Conservation (phyloP, 2,113 vertebrate genomes). For the Boleophthalmus pectinirostris region DNA sequence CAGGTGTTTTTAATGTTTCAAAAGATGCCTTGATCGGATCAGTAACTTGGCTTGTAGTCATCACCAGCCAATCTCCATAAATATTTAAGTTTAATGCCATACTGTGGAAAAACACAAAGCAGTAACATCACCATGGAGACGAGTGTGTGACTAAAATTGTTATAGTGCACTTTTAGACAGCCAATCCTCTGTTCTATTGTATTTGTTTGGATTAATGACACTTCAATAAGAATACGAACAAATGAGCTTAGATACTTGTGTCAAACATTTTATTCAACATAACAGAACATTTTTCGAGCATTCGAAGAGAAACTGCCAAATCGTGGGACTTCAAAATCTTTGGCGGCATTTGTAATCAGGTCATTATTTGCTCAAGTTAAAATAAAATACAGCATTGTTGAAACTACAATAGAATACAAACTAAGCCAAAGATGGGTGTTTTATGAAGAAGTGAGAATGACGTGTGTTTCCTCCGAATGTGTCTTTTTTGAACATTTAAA, state of each 20-base stretch:
- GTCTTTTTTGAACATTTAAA: constrained; percentile 14
- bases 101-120: too few species aligned
- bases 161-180: too few species aligned
- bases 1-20: too few species aligned
- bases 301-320: constrained; percentile 44
- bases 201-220: constrained; percentile 13
- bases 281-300: constrained; percentile 60
- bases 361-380: constrained; percentile 23
- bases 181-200: background rate
- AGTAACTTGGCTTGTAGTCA: too few species aligned
- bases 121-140: too few species aligned
- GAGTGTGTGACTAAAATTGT: too few species aligned
- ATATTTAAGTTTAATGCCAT: too few species aligned
- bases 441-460: constrained; percentile 44
- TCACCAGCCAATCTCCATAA: too few species aligned
- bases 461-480: constrained; percentile 41
- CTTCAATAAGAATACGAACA: constrained; percentile 12
- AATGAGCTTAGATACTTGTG: constrained; percentile 31
- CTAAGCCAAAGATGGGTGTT: constrained; percentile 46
- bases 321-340: constrained; percentile 28
- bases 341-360: constrained; percentile 48
- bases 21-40: too few species aligned
- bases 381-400: constrained; percentile 3
- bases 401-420: constrained; percentile 32
- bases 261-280: constrained; percentile 60